These are phyloP conservation scores for Struthidea cinerea DNA, from an alignment of 2,113 vertebrate species.

Conservation along the genomic window DNA sequence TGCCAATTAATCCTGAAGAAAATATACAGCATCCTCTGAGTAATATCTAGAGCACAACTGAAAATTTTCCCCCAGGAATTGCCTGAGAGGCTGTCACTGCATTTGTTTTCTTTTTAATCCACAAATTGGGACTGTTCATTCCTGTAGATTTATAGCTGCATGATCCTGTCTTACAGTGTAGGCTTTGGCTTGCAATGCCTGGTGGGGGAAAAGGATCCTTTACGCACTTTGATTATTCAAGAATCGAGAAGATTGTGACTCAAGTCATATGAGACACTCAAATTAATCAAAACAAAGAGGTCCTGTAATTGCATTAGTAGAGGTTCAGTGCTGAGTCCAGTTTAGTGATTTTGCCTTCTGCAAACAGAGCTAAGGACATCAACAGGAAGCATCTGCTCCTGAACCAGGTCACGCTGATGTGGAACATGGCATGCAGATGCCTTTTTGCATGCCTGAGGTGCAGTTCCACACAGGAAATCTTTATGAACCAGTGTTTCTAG, in stretches of 20 bases:
- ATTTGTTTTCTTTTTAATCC: not conserved
- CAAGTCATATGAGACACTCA: not conserved
- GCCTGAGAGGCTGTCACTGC: not conserved
- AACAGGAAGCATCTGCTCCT: constrained; percentile 28
- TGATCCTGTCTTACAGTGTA: not conserved
- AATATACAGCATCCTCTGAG: not conserved
- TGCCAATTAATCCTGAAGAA: not conserved
- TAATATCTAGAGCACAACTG: not conserved
- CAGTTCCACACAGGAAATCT: not conserved
- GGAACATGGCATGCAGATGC: not conserved
- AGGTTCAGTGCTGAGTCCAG: not conserved
- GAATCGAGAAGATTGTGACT: not conserved
- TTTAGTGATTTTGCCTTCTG: not conserved
- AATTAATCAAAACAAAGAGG: not conserved
- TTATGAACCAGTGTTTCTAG: not conserved
- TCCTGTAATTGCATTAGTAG: not conserved
- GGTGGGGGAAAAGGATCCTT: not conserved
- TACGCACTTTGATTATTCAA: not conserved
- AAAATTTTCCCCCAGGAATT: not conserved
- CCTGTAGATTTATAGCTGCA: not conserved
- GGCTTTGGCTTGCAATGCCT: not conserved
- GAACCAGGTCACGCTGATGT: not conserved
- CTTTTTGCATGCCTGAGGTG: constrained; percentile 14
- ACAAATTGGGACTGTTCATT: not conserved
- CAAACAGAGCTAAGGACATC: not conserved